Evolutionary conservation across 2,888 invertebrate genomes (phyloP).

Genomic region (Anaspis maculata): DNA sequence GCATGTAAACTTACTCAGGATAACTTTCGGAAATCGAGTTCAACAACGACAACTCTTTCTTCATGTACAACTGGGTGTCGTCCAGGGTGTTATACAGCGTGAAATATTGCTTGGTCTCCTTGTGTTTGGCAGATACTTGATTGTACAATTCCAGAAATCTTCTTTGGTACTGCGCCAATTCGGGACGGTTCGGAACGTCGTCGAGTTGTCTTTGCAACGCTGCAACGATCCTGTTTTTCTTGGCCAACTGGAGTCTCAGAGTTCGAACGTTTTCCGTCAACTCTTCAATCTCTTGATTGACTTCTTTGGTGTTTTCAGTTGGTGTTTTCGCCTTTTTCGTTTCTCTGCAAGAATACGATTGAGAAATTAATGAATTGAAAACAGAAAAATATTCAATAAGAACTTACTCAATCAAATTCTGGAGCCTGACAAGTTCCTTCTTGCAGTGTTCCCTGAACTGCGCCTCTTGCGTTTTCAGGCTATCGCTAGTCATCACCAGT

Average conservation of each 20-base stretch:
- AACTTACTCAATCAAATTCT: constrained; percentile 41
- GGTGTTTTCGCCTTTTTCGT: constrained; percentile 41
- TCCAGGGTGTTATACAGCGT: constrained; percentile 91
- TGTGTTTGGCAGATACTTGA: constrained; percentile 91
- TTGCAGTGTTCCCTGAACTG: constrained; percentile 69
- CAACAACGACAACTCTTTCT: constrained; percentile 79
- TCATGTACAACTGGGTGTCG: constrained; percentile 87
- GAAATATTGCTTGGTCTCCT: constrained; percentile 96
- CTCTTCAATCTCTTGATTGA: constrained; percentile 46
- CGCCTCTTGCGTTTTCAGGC: constrained; percentile 61
- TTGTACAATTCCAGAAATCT: constrained; percentile 94
- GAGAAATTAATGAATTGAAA: constrained; percentile 1
- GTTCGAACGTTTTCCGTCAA: constrained; percentile 55
- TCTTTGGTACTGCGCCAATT: constrained; percentile 90
- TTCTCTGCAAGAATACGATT: constrained; percentile 37
- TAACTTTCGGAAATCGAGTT: constrained; percentile 88
- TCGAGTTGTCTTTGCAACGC: constrained; percentile 79
- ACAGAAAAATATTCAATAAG: constrained; percentile 4
- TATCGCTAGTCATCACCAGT: constrained; percentile 61
- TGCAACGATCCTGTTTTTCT: constrained; percentile 70
- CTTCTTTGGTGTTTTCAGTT: constrained; percentile 38
- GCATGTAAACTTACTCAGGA: no score
- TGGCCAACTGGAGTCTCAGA: constrained; percentile 64
- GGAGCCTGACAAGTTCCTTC: constrained; percentile 50
- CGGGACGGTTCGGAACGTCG: constrained; percentile 86